These are phyloP conservation scores for Sycophila texana DNA, from an alignment of 2,888 invertebrate genomes.

Conservation along the genomic window DNA sequence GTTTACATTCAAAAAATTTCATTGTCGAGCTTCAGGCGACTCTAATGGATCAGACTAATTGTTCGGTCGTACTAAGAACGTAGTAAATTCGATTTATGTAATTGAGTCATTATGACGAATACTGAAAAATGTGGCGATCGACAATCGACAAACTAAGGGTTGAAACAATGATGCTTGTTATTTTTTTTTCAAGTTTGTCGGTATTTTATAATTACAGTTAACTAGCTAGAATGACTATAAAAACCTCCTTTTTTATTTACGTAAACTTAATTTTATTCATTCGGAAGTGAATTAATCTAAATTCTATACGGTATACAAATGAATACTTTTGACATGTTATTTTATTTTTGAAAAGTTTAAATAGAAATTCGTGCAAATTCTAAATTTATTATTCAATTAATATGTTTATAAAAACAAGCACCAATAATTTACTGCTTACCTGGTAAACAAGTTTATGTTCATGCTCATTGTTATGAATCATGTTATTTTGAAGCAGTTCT, in stretches of 20 bases:
- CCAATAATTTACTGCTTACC: background rate
- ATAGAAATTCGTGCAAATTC: background rate
- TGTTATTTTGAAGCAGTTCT: background rate
- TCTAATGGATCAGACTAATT: background rate
- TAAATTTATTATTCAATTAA: background rate
- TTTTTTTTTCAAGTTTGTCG: background rate
- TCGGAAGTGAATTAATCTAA: too few species aligned
- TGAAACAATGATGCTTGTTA: background rate
- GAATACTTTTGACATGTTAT: background rate
- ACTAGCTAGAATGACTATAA: background rate
- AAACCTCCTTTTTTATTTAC: conserved; percentile 1
- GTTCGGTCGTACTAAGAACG: background rate
- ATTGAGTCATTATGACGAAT: background rate
- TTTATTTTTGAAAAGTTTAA: background rate
- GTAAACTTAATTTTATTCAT: background rate
- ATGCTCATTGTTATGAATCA: background rate
- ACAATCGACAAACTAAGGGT: background rate
- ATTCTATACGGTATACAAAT: too few species aligned
- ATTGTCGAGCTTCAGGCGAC: background rate
- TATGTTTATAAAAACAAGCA: conserved; percentile 39
- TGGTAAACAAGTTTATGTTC: background rate
- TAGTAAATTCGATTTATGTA: background rate
- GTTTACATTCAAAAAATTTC: background rate
- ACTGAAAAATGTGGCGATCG: background rate
- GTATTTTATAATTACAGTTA: background rate